phyloP scores from a whole-genome alignment of 2,113 vertebrate genomes.

The Phalacrocorax pelagicus region DNA sequence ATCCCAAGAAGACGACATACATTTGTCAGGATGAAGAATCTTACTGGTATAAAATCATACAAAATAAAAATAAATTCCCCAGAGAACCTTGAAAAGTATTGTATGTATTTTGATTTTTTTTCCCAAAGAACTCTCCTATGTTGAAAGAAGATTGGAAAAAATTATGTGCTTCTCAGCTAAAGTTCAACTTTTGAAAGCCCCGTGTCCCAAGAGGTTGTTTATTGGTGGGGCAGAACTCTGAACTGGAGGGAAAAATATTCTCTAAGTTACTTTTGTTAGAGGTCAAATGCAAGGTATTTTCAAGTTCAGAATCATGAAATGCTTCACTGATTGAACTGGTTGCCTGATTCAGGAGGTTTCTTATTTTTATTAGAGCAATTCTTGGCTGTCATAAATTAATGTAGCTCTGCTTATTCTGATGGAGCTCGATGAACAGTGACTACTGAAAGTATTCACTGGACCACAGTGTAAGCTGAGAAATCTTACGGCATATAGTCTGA shows the following conservation, averaged over 20 bases:
- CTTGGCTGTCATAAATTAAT: neutral
- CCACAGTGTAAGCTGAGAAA: neutral
- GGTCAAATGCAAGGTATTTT: neutral
- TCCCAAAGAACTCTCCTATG: neutral
- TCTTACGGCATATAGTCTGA: neutral
- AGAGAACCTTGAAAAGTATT: neutral
- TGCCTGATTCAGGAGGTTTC: neutral
- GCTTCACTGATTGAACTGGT: neutral
- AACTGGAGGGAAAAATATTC: neutral
- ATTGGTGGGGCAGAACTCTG: neutral
- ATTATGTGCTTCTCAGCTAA: neutral
- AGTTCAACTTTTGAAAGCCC: neutral
- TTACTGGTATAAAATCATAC: neutral
- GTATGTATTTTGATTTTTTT: neutral
- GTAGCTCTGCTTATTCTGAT: neutral
- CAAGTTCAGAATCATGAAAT: neutral
- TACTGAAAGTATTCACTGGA: neutral
- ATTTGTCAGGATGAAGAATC: neutral
- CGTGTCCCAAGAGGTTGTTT: neutral
- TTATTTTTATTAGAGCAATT: neutral
- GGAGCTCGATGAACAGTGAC: neutral
- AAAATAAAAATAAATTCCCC: neutral
- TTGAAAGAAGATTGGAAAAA: neutral
- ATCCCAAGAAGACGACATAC: neutral
- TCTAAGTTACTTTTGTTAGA: neutral